Conservation (phyloP, 2,797 vertebrate genomes). For the Tragopan temminckii region DNA sequence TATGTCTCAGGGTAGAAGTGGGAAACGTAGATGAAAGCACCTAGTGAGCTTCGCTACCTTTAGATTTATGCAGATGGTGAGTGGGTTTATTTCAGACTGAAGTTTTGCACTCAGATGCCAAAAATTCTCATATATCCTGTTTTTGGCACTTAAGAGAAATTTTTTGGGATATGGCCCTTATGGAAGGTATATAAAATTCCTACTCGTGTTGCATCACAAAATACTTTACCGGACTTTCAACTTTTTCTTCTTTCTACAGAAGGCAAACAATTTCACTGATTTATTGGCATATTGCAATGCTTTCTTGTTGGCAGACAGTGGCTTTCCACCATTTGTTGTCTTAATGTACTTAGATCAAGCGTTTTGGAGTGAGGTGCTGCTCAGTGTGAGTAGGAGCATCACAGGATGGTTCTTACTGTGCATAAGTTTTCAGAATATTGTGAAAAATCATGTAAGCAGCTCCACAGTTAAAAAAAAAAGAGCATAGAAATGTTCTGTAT, state of each 20-base stretch:
- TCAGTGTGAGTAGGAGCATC: background rate
- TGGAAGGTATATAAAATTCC: constrained; percentile 7
- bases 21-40: constrained; percentile 12
- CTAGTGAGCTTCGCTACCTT: constrained; percentile 60
- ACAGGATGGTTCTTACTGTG: background rate
- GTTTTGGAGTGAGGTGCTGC: background rate
- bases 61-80: constrained; percentile 60
- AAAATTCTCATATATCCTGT: constrained; percentile 45
- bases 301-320: background rate
- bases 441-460: background rate
- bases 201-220: background rate
- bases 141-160: background rate
- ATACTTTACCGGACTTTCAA: background rate
- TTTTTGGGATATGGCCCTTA: constrained; percentile 40
- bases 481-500: background rate
- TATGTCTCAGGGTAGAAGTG: background rate
- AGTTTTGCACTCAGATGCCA: background rate
- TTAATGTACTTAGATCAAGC: background rate
- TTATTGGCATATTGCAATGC: background rate
- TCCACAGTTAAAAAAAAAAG: background rate
- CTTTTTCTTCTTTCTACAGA: background rate
- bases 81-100: constrained; percentile 55
- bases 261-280: background rate
- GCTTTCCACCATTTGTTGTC: background rate
- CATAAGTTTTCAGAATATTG: background rate